phyloP scores from a whole-genome alignment of 2,888 invertebrate species.

The Tenodera sinensis region DNA sequence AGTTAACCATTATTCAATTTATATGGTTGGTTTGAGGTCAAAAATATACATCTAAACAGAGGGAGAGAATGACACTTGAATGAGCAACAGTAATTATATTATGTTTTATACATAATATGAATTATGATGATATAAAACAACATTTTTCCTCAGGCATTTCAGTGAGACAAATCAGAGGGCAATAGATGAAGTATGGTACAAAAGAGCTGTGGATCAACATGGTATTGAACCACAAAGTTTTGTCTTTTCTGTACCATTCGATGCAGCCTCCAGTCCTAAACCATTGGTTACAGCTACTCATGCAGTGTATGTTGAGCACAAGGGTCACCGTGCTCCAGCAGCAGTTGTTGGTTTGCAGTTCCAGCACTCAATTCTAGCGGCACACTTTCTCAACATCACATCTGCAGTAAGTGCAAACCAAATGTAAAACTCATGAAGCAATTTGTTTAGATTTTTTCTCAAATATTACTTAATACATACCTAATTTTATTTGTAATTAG shows the following conservation, averaged over 20 bases:
- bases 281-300: slow-evolving; percentile 85
- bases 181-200: slow-evolving; percentile 88
- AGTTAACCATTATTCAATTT: too few relatives aligned
- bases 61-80: too few relatives aligned
- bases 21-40: too few relatives aligned
- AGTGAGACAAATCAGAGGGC: slow-evolving; percentile 75
- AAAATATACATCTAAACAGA: too few relatives aligned
- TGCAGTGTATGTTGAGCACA: slow-evolving; percentile 81
- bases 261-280: slow-evolving; percentile 56
- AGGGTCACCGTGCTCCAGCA: slow-evolving; percentile 80
- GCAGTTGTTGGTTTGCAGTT: slow-evolving; percentile 91
- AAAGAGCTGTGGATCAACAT: slow-evolving; percentile 86
- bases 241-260: slow-evolving; percentile 84
- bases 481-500: too few relatives aligned
- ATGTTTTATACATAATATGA: too few relatives aligned
- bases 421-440: not conserved
- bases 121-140: not conserved
- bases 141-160: slow-evolving; percentile 61
- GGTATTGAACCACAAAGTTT: slow-evolving; percentile 83
- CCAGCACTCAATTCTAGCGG: slow-evolving; percentile 75
- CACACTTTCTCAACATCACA: slow-evolving; percentile 84
- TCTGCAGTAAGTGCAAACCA: slow-evolving; percentile 64
- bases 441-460: not conserved
- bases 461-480: too few relatives aligned
- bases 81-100: too few relatives aligned